Evolutionary conservation across 37 sponge, comb jelly and placozoan species (phyloP).

Genomic region (Halisarca cf. caerulea): DNA sequence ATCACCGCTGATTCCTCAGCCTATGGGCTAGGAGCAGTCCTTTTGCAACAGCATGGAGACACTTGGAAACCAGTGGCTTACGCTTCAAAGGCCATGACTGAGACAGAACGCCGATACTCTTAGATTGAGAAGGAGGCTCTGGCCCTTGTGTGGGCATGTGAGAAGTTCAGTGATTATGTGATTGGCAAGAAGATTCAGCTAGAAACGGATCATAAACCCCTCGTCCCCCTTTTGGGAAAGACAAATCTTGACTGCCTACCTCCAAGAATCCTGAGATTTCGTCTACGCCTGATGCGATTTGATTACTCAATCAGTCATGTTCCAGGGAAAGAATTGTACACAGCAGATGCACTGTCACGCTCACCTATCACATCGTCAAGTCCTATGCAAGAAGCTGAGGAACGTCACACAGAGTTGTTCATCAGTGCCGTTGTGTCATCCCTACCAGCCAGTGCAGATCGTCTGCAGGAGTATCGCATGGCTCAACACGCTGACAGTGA

Average conservation of each 20-base stretch:
- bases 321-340: too few relatives aligned
- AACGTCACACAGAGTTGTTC: constrained; percentile 10
- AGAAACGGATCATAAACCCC: constrained; percentile 56
- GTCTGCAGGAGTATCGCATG: neutral
- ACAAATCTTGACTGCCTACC: too few relatives aligned
- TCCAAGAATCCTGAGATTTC: too few relatives aligned
- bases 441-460: constrained; percentile 23
- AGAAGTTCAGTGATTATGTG: constrained; percentile 25
- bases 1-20: constrained; percentile 29
- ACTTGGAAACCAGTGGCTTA: neutral
- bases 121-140: constrained; percentile 56
- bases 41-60: constrained; percentile 24
- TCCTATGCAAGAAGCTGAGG: too few relatives aligned
- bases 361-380: too few relatives aligned
- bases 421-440: neutral
- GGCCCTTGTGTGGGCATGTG: constrained; percentile 41
- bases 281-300: too few relatives aligned
- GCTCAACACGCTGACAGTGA: constrained; percentile 32
- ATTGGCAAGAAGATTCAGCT: constrained; percentile 30
- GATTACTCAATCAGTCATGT: too few relatives aligned
- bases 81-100: constrained; percentile 41
- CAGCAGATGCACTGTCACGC: constrained; percentile 16
- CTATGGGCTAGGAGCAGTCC: constrained; percentile 40
- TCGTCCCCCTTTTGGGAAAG: too few relatives aligned
- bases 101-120: constrained; percentile 39